Base-by-base conservation (phyloP, 1,140 invertebrate species). In the Mercenaria mercenaria region DNA sequence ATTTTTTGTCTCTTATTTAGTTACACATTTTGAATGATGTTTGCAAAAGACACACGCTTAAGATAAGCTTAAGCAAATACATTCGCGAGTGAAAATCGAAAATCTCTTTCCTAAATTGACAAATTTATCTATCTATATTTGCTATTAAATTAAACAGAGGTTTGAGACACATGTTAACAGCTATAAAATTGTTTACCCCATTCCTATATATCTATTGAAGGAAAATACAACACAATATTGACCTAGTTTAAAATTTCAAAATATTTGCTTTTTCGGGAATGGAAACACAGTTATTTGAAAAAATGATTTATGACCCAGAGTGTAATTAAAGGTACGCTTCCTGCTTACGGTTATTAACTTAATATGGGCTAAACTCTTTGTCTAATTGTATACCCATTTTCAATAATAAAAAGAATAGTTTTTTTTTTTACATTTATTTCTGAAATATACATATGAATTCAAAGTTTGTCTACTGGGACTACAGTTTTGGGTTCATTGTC, bases 111-210 rank as follows among this genome's bases (percentile, higher is more conserved):
- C 80, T 83, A 89, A 89, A 89, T 89, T 89, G 88, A 89, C 88
- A 84, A 83, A 89, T 89, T 89, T 89, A 89, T 77, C 88, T 84
- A 83, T 89, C 47, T 88, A 64, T 88, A 88, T 88, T 88, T 88
- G 76, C 76, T 80, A 52, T 80, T 64, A 52, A 88, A 64, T 80
- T 61, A 88, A 88, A 88, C 86, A 69, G 41, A 47, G 74, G 52
- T 79, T 81, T 88, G 32, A 32, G 67, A 56, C 20, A 50, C 47
- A 88, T 88, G 86, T 88, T 88, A 81, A 88, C 86, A 88, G 77
- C 56, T 37, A n/a, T 79, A 69, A 50, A 56, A 80, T 56, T 81
- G 86, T 88, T 88, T 88, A 72, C 61, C 32, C 77, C 64, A 64
- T 81, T 77, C 84, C 86, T 50, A 39, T 56, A 88, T 88, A 81